Conservation (phyloP, 2,888 invertebrate genomes). For the Andrena fulva region DNA sequence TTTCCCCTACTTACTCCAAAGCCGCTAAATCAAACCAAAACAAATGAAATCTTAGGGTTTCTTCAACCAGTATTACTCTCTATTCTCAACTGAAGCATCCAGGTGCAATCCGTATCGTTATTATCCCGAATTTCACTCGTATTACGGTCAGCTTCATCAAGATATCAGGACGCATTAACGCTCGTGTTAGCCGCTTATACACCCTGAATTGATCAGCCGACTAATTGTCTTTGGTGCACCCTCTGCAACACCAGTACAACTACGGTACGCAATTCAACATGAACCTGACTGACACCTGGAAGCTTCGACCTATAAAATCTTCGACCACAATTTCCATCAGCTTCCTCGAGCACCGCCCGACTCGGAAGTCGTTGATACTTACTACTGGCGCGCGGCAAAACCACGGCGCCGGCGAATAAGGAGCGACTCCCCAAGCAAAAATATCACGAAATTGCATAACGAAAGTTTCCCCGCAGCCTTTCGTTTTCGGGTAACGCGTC, state of each 20-base stretch:
- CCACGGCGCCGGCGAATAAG: slow-evolving; percentile 9
- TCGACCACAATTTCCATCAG: background rate
- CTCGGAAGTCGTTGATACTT: background rate
- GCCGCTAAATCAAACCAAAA: background rate
- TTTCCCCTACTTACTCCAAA: too few species aligned
- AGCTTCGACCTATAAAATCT: background rate
- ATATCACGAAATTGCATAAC: background rate
- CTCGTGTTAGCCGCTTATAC: slow-evolving; percentile 29
- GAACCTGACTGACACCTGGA: background rate
- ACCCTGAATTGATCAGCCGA: slow-evolving; percentile 31
- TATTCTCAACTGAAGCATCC: background rate
- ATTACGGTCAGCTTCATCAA: background rate
- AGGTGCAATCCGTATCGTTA: too few species aligned
- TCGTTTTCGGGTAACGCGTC: too few species aligned
- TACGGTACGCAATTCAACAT: slow-evolving; percentile 12
- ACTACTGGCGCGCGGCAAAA: background rate
- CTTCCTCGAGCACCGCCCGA: background rate
- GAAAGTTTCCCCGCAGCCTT: too few species aligned
- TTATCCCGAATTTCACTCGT: slow-evolving; percentile 7
- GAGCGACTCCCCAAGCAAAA: background rate
- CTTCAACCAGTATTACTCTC: background rate
- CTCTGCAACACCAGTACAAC: background rate
- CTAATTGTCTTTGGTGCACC: slow-evolving; percentile 38
- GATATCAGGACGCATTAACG: background rate
- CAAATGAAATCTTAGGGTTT: background rate